These are phyloP conservation scores for Todus mexicanus DNA, from an alignment of 2,797 vertebrate species.

Conservation along the genomic window DNA sequence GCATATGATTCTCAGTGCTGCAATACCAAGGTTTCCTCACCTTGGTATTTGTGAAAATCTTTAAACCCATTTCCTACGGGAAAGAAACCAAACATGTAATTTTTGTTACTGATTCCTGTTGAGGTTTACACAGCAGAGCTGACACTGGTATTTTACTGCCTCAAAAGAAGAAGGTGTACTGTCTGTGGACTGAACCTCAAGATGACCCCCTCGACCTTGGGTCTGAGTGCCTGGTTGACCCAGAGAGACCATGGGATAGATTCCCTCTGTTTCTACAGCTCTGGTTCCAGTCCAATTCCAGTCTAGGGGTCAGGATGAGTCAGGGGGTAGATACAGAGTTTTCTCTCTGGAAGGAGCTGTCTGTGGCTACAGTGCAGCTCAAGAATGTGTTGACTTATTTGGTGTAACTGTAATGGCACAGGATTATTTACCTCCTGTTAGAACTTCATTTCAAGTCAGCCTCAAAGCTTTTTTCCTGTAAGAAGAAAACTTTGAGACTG, in stretches of 20 bases:
- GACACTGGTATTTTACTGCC: neutral
- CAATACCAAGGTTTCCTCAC: constrained; percentile 67
- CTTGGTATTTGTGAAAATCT: constrained; percentile 70
- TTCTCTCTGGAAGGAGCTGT: neutral
- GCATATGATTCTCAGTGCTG: rapidly evolving
- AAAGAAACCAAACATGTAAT: neutral
- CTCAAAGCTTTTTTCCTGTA: neutral
- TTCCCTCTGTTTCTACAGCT: neutral
- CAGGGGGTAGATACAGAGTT: neutral
- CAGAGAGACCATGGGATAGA: neutral
- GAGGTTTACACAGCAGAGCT: neutral
- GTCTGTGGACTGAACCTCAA: neutral
- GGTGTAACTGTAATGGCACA: neutral
- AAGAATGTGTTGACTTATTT: neutral
- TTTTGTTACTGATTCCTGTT: neutral
- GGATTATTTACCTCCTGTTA: neutral
- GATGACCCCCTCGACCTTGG: neutral
- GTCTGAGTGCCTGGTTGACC: neutral
- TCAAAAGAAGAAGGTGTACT: neutral
- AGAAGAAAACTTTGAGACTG: neutral
- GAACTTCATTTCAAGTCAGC: neutral
- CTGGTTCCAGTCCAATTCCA: neutral
- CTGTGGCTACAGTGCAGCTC: neutral
- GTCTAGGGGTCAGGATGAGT: neutral
- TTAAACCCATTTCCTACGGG: constrained; percentile 71